A percentile compares a stretch with the other conserved stretches of the same genome.
Evolutionary conservation across 2,113 vertebrate species (phyloP).

Genomic region (Theristicus caerulescens): DNA sequence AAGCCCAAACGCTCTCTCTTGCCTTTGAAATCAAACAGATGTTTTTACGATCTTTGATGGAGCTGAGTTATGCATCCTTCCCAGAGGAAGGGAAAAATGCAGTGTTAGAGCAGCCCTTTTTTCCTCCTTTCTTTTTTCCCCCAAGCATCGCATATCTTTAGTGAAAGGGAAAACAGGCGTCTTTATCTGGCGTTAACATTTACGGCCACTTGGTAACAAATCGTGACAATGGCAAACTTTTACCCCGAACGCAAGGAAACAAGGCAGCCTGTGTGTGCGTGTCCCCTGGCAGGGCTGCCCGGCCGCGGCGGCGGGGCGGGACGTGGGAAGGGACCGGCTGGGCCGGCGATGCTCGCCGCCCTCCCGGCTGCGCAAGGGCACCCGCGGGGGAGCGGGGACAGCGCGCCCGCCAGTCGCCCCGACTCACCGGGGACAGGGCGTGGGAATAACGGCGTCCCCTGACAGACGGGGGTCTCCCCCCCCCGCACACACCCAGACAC

Average conservation of each 20-base stretch:
- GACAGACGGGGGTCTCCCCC: too few relatives aligned
- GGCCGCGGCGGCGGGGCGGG: background rate
- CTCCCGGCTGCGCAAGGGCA: background rate
- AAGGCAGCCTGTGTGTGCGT: background rate
- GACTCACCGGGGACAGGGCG: background rate
- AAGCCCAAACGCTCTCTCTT: constrained; percentile 11
- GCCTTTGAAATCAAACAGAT: constrained; percentile 56
- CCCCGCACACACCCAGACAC: background rate
- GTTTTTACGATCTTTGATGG: constrained; percentile 41
- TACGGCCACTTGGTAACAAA: background rate
- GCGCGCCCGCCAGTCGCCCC: background rate
- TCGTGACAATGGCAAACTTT: constrained; percentile 12
- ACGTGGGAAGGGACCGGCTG: background rate
- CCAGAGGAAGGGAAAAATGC: constrained; percentile 8
- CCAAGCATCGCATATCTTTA: background rate
- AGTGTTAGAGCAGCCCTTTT: background rate
- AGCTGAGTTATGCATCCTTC: constrained; percentile 5
- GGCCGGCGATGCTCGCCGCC: background rate
- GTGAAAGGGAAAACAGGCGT: background rate
- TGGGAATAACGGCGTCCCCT: background rate
- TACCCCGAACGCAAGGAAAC: background rate
- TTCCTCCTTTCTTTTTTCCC: too few relatives aligned
- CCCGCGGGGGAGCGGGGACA: background rate
- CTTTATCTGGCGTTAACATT: background rate
- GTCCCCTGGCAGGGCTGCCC: background rate